A percentile compares a stretch with the other conserved stretches of the same genome.
phyloP scores from a whole-genome alignment of 2,888 invertebrate genomes.

The Eurytoma californica region DNA sequence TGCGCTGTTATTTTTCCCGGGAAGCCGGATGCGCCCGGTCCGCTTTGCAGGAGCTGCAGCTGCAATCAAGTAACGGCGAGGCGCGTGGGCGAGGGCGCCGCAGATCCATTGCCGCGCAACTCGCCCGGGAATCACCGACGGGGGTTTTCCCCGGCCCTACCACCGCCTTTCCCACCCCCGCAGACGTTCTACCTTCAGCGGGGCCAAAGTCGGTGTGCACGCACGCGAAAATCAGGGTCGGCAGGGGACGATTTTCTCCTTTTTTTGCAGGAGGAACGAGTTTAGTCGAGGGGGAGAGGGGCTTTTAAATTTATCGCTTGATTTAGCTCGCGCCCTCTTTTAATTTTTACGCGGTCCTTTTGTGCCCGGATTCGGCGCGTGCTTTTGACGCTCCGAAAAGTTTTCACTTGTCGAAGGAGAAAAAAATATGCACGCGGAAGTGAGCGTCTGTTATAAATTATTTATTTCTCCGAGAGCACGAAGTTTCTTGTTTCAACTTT shows the following conservation, averaged over 20 bases:
- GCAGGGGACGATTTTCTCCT: too few species aligned
- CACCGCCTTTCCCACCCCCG: not conserved
- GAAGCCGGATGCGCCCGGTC: too few species aligned
- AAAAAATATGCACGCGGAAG: not conserved
- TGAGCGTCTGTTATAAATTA: not conserved
- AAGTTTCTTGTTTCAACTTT: too few species aligned
- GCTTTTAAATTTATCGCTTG: too few species aligned
- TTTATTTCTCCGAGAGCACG: too few species aligned
- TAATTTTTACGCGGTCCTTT: not conserved
- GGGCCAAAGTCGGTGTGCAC: conserved; percentile 2
- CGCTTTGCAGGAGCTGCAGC: not conserved
- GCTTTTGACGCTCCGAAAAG: not conserved
- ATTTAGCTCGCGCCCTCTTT: too few species aligned
- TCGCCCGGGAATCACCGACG: conserved; percentile 25
- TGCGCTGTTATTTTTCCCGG: too few species aligned
- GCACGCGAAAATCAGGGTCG: conserved; percentile 4
- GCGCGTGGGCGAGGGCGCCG: not conserved
- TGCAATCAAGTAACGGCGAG: conserved; percentile 2
- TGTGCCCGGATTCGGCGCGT: not conserved
- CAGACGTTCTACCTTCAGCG: not conserved
- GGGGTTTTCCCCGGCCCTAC: not conserved
- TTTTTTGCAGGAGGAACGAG: too few species aligned
- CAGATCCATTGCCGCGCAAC: conserved; percentile 18
- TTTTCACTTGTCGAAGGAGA: not conserved
- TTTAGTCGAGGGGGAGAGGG: too few species aligned